These are phyloP conservation scores for Strix occidentalis DNA, from an alignment of 2,797 vertebrate species.

Conservation along the genomic window DNA sequence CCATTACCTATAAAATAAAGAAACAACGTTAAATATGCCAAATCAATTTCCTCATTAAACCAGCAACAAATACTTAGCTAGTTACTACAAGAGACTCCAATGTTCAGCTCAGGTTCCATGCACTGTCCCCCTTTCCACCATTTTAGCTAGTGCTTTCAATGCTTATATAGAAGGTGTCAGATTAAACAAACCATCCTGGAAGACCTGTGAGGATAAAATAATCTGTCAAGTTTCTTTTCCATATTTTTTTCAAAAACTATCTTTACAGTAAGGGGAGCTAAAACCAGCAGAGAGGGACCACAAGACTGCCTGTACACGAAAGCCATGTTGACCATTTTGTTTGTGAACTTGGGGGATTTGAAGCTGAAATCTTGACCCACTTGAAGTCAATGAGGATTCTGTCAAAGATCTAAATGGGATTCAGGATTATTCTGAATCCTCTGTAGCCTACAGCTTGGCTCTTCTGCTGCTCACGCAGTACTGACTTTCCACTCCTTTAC, in stretches of 20 bases:
- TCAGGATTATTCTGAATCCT: neutral
- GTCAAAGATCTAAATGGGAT: neutral
- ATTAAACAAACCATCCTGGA: slow-evolving; percentile 12
- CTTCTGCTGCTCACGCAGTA: neutral
- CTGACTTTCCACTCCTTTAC: neutral
- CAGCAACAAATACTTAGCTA: slow-evolving; percentile 51
- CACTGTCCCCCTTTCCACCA: neutral
- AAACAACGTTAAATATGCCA: slow-evolving; percentile 63
- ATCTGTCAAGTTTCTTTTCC: neutral
- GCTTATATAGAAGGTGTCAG: neutral
- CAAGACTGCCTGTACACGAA: neutral
- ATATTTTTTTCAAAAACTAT: neutral
- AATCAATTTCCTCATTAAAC: slow-evolving; percentile 65
- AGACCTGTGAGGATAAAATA: neutral
- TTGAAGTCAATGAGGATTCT: neutral
- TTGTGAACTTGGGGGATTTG: neutral
- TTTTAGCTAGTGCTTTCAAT: neutral
- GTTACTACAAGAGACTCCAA: slow-evolving; percentile 1
- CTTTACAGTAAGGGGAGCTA: neutral
- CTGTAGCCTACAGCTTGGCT: neutral
- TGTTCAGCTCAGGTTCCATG: neutral
- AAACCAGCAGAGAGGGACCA: neutral
- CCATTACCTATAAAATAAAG: slow-evolving; percentile 67
- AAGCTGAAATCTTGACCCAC: neutral
- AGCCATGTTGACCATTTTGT: neutral